These are phyloP conservation scores for Phoronis australis DNA, from an alignment of 2,888 invertebrate genomes.

Conservation along the genomic window DNA sequence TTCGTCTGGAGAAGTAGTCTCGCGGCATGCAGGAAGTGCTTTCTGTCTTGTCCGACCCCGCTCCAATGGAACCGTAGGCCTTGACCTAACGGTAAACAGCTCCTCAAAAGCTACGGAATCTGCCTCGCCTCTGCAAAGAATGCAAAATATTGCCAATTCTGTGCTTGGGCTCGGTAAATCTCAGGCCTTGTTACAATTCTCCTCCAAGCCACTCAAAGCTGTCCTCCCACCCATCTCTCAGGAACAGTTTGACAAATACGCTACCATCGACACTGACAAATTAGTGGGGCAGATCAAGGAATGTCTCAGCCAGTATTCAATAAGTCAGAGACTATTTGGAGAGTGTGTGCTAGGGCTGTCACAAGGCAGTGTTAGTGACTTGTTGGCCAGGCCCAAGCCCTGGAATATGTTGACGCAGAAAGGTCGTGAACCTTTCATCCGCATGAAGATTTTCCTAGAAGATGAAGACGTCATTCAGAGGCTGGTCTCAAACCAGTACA, in stretches of 20 bases:
- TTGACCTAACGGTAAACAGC: slow-evolving; percentile 61
- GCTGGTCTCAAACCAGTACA: slow-evolving; percentile 93
- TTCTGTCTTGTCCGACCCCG: slow-evolving; percentile 78
- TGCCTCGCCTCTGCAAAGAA: slow-evolving; percentile 89
- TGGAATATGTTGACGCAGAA: slow-evolving; percentile 99
- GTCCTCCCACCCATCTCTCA: slow-evolving; percentile 97
- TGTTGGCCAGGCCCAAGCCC: slow-evolving; percentile 93
- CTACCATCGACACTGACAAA: slow-evolving; percentile 96
- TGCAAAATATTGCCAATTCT: slow-evolving; percentile 97
- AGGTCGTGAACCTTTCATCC: slow-evolving; percentile 69
- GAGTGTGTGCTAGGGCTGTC: slow-evolving; percentile 78
- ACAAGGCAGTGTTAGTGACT: slow-evolving; percentile 89
- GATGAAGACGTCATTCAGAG: slow-evolving; percentile 92
- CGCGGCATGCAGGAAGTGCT: slow-evolving; percentile 56
- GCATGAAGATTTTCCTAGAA: slow-evolving; percentile 82
- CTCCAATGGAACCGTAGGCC: too few species aligned
- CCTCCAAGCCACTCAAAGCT: slow-evolving; percentile 89
- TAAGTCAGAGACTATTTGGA: slow-evolving; percentile 96
- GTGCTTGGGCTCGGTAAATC: slow-evolving; percentile 56
- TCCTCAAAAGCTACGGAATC: slow-evolving; percentile 67
- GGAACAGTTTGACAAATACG: slow-evolving; percentile 97
- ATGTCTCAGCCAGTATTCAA: slow-evolving; percentile 54
- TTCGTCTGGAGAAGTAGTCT: slow-evolving; percentile 14
- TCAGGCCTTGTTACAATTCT: slow-evolving; percentile 33
- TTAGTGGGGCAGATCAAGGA: slow-evolving; percentile 77